Base-by-base conservation (phyloP, 1,140 invertebrate species). In the Yoshiicerus persimilis region DNA sequence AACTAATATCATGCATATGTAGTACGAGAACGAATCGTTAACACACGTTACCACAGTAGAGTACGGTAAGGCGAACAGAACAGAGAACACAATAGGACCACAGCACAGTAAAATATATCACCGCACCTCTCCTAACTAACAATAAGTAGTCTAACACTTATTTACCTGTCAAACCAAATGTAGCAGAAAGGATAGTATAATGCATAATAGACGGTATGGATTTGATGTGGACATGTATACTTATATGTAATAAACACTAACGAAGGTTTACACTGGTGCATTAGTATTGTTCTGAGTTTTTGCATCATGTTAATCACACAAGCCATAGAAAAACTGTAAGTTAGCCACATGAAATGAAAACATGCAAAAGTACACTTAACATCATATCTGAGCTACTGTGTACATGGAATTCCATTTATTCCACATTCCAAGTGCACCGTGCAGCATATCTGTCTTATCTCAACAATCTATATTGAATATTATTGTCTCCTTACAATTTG, bases 291-390 rank as follows among this genome's bases (percentile, higher is more conserved):
- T 56, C 47, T 56, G 16, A n/a, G 47, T 56, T 56, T 56, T n/a
- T 41, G 2, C 16, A 13, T 8, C 39, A 41, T 41, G 16, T 56
- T 56, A 56, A 56, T 56, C 47, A 20, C 16, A 56, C 0, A n/a
- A 56, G 47, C 8, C n/a, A n/a, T 56, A 56, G 47, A 56, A 56
- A 56, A 56, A 56, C 23, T 36, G 70, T 23, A 25, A 13, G 70
- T 77, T 75, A 23, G 27, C 34, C 85, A 86, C 47, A 86, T 86
- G 62, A 70, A 66, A 86, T 86, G 30, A 39, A 84, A 84, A 84
- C 39, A 39, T 84, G 80, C 36, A 30, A 25, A 84, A 86, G 32
- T 13, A 66, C 20, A 70, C 62, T 56, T n/a, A 39, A 39, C 47
- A 56, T 20, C 20, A 56, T 20, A 5, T 5, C 6, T 56, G 16